These are phyloP conservation scores for Troides oblongomaculatus DNA, from an alignment of 2,888 invertebrate genomes.

Conservation along the genomic window DNA sequence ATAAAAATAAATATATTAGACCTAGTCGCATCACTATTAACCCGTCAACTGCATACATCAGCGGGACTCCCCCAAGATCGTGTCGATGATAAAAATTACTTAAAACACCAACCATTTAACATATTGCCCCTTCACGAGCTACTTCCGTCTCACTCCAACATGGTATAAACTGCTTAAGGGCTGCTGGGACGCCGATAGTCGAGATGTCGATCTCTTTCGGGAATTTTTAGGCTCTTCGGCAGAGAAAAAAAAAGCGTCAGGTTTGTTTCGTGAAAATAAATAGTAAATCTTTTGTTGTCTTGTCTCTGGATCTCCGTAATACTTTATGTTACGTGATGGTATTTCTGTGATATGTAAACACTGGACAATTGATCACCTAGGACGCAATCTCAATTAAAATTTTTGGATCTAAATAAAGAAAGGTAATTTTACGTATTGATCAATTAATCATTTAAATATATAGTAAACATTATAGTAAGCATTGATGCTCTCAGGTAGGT, in stretches of 20 bases:
- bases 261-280: constrained; percentile 35
- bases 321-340: constrained; percentile 61
- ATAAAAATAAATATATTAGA: too few species aligned
- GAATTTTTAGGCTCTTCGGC: constrained; percentile 44
- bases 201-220: constrained; percentile 33
- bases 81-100: constrained; percentile 79
- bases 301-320: constrained; percentile 57
- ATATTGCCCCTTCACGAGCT: constrained; percentile 58
- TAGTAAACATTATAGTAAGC: too few species aligned
- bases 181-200: constrained; percentile 40
- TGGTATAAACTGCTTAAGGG: constrained; percentile 30
- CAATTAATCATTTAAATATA: too few species aligned
- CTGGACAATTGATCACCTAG: constrained; percentile 54
- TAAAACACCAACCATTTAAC: constrained; percentile 78
- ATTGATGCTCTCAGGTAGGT: too few species aligned
- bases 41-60: constrained; percentile 73
- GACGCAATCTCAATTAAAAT: constrained; percentile 11
- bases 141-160: constrained; percentile 50
- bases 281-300: constrained; percentile 67
- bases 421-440: too few species aligned
- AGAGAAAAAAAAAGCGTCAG: constrained; percentile 39
- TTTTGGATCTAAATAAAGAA: constrained; percentile 15
- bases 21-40: constrained; percentile 51
- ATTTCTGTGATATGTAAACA: constrained; percentile 62
- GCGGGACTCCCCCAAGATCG: constrained; percentile 70